phyloP scores from a whole-genome alignment of 2,888 invertebrate genomes.

The Stenodema calcarata region DNA sequence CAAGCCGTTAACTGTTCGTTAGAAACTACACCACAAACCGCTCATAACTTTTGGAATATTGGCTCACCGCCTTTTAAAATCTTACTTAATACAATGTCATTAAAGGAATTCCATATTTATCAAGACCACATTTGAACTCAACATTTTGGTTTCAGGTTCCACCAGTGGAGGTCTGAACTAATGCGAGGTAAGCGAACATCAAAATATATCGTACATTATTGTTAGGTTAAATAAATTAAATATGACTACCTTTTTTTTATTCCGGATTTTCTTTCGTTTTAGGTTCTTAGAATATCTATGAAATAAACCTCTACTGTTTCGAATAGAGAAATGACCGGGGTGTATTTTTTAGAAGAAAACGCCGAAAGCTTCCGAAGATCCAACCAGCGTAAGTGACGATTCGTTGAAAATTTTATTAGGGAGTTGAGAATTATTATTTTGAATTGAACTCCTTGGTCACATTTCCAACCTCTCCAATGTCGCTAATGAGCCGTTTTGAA shows the following conservation, averaged over 20 bases:
- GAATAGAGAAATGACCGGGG: neutral
- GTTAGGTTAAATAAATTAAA: neutral
- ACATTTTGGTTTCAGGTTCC: conserved; percentile 29
- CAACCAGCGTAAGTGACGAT: neutral
- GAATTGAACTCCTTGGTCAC: too few relatives aligned
- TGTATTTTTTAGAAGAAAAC: neutral
- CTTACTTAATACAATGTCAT: too few relatives aligned
- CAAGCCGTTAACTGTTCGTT: too few relatives aligned
- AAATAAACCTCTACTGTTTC: neutral
- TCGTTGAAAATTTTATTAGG: neutral
- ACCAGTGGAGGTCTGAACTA: conserved; percentile 30
- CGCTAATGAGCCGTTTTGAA: too few relatives aligned
- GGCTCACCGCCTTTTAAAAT: too few relatives aligned
- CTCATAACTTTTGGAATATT: too few relatives aligned
- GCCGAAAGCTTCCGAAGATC: neutral
- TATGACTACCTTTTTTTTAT: neutral
- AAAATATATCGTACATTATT: neutral
- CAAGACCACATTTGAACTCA: too few relatives aligned
- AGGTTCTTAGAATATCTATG: neutral
- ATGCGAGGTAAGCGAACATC: conserved; percentile 31
- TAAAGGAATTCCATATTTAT: too few relatives aligned
- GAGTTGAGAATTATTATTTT: neutral
- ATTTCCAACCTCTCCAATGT: too few relatives aligned
- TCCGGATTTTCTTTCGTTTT: neutral
- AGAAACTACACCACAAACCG: too few relatives aligned